Evolutionary conservation across 37 sponge, comb jelly and placozoan species (phyloP), one percentile per base, ranked within the genome.

Genomic region (Ianthella basta): DNA sequence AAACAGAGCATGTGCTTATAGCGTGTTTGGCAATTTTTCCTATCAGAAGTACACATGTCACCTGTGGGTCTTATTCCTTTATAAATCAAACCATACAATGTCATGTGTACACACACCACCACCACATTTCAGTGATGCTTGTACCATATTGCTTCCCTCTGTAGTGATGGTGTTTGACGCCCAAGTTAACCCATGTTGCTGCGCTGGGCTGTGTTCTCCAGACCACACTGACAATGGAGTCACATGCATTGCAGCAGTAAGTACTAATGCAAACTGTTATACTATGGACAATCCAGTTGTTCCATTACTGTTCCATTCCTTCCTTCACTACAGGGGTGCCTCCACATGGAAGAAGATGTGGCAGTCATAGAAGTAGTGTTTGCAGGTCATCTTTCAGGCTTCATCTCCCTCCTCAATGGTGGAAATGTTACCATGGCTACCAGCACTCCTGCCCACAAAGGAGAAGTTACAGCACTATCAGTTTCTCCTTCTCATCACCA

Each of bases 141-240:
- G n/a, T n/a, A n/a, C 8, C 5, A 6, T 32, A 33, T 6, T 29
- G 32, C 3, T 10, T 8, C 50, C 8, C 50, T 8, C 50, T 50
- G 21, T 12, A 81, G 67, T 89, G 39, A 41, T 93, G 25, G 87
- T 93, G 14, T 60, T 73, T 56, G 44, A 66, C 36, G 69, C 88
- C 13, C 44, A 15, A 33, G 73, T 77, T 64, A 93, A 93, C 83
- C 94, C 94, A 16, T 89, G 90, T 55, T 73, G 68, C 13, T 44
- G 84, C 34, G 35, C 18, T 18, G 79, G 82, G 63, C 77, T 90
- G 34, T 93, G 94, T 82, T 54, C 69, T 15, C 79, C 87, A 16
- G 72, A 55, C 18, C 19, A 5, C 24, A 21, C 50, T 16, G 33
- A 85, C n/a, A 81, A 89, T 35, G 83, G 54, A 4, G 77, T 92